Evolutionary conservation across 2,888 invertebrate genomes (phyloP), one percentile per base, ranked within the genome.

Genomic region (Cenopis cana): DNA sequence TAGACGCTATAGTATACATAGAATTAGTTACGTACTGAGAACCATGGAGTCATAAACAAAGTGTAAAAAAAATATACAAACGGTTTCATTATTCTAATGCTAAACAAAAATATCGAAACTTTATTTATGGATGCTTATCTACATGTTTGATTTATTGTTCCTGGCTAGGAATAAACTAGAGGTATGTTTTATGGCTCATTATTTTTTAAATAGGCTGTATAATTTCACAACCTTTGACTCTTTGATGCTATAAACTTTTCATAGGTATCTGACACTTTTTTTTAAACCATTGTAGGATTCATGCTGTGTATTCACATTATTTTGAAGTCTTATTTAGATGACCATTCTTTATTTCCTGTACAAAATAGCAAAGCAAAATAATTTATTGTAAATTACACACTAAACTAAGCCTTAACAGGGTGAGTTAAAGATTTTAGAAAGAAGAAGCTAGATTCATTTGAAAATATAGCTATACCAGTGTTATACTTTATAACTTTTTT

Each of bases 101-200:
- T 24, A 66, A 36, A 49, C 61, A n/a, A 67, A 67, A 71, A 67
- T 71, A 71, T 67, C 67, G 54, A 50, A 67, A 67, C 67, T 61
- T 71, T 71, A 71, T 71, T 66, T 71, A 67, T 71, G 66, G 36
- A 66, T 46, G 61, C 71, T 71, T 70, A 70, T 70, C 60, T 70
- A 70, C 65, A 67, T 71, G 66, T 38, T 61, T 61, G 66, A 71
- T 71, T 71, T 66, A 71, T 70, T 67, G 50, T 71, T 41, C 59
- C 29, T 60, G 59, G 46, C 46, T 66, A 46, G 46, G 59, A 52
- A 65, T 60, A 70, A 70, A 70, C 52, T 60, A 65, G 29, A 46
- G 59, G 9, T 65, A 65, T 12, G 33, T 17, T 65, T 65, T 54
- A 65, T 70, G 38, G 68, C 33, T 54, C 33, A 46, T 54, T 49